A percentile compares a stretch with the other conserved stretches of the same genome.
Evolutionary conservation across 2,888 invertebrate species (phyloP).

Genomic region (Eupsilia transversa): DNA sequence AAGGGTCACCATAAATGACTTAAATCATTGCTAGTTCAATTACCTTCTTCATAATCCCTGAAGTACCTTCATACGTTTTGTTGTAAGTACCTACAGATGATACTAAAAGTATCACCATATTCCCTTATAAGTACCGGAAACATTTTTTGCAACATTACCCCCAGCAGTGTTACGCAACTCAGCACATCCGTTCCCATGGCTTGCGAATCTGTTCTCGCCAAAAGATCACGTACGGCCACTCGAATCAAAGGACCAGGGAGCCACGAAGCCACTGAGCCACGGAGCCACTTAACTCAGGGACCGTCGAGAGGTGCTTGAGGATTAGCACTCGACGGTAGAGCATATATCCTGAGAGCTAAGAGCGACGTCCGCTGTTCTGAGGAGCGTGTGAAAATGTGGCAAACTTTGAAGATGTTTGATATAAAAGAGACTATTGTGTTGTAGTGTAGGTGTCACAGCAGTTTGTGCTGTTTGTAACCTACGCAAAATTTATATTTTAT

Average conservation of each 20-base stretch:
- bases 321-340: constrained; percentile 67
- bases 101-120: constrained; percentile 22
- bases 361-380: constrained; percentile 72
- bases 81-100: neutral
- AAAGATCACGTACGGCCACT: constrained; percentile 80
- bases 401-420: neutral
- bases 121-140: constrained; percentile 44
- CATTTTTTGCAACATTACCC: constrained; percentile 61
- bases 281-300: constrained; percentile 74
- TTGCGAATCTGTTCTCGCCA: constrained; percentile 65
- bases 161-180: constrained; percentile 66
- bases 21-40: neutral
- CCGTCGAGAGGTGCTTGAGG: constrained; percentile 57
- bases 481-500: neutral
- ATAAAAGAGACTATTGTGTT: neutral
- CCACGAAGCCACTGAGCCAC: constrained; percentile 59
- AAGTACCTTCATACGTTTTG: neutral
- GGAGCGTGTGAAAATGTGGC: constrained; percentile 77
- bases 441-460: neutral
- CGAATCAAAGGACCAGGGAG: constrained; percentile 62
- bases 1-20: neutral
- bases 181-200: constrained; percentile 84
- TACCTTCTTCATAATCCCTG: neutral
- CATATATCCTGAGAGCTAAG: constrained; percentile 66
- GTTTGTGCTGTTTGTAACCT: neutral